phyloP scores from a whole-genome alignment of 2,888 invertebrate species.

The Scaptodrosophila latifasciaeformis region DNA sequence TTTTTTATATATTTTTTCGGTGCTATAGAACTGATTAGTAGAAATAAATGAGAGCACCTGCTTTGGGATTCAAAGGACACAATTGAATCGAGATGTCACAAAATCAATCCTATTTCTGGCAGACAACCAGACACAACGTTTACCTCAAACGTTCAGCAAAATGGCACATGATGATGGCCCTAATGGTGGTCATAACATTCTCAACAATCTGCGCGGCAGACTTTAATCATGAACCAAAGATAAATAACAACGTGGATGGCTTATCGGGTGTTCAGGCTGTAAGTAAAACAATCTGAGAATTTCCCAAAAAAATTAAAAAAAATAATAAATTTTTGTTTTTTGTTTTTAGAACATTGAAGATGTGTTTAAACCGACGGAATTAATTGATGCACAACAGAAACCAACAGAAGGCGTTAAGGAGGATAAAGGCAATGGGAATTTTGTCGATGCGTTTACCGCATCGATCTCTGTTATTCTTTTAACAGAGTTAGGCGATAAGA shows the following conservation, averaged over 20 bases:
- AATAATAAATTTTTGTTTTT: neutral
- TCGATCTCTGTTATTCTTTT: conserved; percentile 97
- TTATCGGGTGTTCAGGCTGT: conserved; percentile 57
- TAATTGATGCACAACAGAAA: conserved; percentile 30
- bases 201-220: conserved; percentile 71
- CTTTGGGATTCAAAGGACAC: no score
- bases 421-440: conserved; percentile 79
- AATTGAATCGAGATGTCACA: conserved; percentile 69
- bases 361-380: conserved; percentile 26
- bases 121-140: conserved; percentile 73
- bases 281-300: conserved; percentile 23
- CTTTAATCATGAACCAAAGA: conserved; percentile 43
- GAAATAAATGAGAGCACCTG: conserved; percentile 1
- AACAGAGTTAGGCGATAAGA: conserved; percentile 98
- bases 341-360: conserved; percentile 31
- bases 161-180: conserved; percentile 68
- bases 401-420: conserved; percentile 37
- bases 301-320: neutral
- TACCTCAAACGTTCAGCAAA: conserved; percentile 72
- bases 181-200: conserved; percentile 70
- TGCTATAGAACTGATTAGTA: neutral
- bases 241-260: conserved; percentile 48
- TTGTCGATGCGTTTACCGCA: conserved; percentile 95
- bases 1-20: no score
- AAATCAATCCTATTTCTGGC: conserved; percentile 74